Evolutionary conservation across 2,113 vertebrate genomes (phyloP).

Genomic region (Prionailurus bengalensis): DNA sequence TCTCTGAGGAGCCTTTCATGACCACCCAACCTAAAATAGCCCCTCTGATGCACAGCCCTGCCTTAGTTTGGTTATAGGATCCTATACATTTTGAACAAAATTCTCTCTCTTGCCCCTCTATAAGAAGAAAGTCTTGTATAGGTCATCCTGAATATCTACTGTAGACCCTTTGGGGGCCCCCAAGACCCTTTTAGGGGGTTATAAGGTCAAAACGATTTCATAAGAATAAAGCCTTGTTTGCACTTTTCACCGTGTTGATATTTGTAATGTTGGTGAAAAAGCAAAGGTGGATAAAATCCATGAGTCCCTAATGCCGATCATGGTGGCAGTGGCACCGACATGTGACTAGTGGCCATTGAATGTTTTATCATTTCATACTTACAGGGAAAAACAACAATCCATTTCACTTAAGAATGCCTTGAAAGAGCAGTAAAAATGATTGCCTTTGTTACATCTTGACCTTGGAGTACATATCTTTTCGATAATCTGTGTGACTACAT

Average conservation of each 20-base stretch:
- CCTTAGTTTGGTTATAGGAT: background rate
- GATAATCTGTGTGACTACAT: background rate
- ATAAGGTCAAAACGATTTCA: background rate
- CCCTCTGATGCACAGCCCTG: background rate
- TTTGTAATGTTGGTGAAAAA: background rate
- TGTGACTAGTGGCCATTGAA: background rate
- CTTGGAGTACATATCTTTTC: background rate
- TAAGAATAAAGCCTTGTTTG: background rate
- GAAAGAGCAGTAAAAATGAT: background rate
- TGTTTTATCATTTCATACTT: background rate
- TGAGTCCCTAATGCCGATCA: rapidly evolving
- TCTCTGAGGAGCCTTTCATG: background rate
- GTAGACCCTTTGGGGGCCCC: background rate
- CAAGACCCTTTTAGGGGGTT: background rate
- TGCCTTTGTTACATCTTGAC: background rate
- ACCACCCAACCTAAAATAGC: background rate
- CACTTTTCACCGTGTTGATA: background rate
- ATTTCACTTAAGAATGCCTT: background rate
- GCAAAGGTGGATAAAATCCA: background rate
- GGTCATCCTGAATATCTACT: background rate
- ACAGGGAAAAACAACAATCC: background rate
- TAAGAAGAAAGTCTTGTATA: background rate
- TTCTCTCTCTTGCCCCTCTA: background rate
- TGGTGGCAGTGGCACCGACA: background rate
- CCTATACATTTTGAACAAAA: background rate